These are phyloP conservation scores for Meiosimyza decipiens DNA, from an alignment of 2,888 invertebrate species.

Conservation along the genomic window DNA sequence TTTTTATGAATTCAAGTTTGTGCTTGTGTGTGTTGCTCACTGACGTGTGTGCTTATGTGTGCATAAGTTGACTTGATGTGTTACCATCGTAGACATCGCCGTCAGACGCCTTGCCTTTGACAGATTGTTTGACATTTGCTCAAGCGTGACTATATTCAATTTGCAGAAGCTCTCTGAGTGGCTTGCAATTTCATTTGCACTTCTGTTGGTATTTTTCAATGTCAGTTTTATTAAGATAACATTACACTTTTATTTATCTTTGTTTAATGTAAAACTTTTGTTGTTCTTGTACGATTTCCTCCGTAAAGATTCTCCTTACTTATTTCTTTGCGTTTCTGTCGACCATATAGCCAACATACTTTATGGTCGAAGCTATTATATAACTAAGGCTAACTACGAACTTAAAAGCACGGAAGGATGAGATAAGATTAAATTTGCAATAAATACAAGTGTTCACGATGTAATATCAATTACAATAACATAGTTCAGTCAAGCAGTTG, in stretches of 20 bases:
- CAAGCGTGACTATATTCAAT: slow-evolving; percentile 31
- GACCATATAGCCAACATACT: too few relatives aligned
- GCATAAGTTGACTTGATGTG: slow-evolving; percentile 35
- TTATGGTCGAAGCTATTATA: too few relatives aligned
- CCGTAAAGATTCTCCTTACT: too few relatives aligned
- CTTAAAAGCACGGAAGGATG: too few relatives aligned
- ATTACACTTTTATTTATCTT: slow-evolving; percentile 19
- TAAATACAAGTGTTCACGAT: too few relatives aligned
- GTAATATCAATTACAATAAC: too few relatives aligned
- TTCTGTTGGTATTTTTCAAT: slow-evolving; percentile 1
- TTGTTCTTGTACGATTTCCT: too few relatives aligned
- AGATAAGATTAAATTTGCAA: too few relatives aligned
- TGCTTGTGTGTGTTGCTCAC: slow-evolving; percentile 17
- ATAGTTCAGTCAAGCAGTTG: too few relatives aligned
- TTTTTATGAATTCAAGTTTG: slow-evolving; percentile 22
- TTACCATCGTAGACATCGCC: slow-evolving; percentile 38
- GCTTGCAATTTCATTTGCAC: slow-evolving; percentile 15
- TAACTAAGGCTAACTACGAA: too few relatives aligned
- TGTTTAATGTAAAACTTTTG: neutral
- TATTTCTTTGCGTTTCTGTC: too few relatives aligned
- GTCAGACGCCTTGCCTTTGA: slow-evolving; percentile 26
- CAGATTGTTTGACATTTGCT: slow-evolving; percentile 35
- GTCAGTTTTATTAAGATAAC: slow-evolving; percentile 1
- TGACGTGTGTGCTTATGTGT: slow-evolving; percentile 25
- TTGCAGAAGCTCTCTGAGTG: slow-evolving; percentile 17